Evolutionary conservation across 2,113 vertebrate genomes (phyloP), one percentile per base, ranked within the genome.

Genomic region (Nothocercus julius): DNA sequence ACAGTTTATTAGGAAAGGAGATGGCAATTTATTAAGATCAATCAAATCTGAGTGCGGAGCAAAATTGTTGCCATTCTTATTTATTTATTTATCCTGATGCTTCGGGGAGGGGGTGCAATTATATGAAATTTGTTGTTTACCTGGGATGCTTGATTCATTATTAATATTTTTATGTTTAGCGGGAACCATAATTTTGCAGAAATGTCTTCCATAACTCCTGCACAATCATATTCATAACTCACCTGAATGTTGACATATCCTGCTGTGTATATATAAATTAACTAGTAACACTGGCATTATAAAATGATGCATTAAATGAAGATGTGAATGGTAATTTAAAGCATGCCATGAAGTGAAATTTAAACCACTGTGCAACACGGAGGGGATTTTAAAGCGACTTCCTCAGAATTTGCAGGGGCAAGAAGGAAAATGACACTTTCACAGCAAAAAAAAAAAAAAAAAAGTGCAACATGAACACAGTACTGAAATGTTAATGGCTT

Each of bases 161-260:
- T 95, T 95, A 95, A 94, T 97, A 94, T 89, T 95, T 97, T 97
- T 95, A 93, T 94, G 89, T 94, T 97, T 94, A 94, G 93, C 93
- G 72, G 94, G 95, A 97, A 95, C 95, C 95, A 94, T 97, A 94
- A 96, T 97, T 97, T 97, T 96, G 85, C 96, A 93, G 96, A 96
- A 95, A 89, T 95, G 93, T 96, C 97, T 97, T 97, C 93, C 85
- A 74, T 93, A 97, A 94, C 89, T 97, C 92, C 85, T 73, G 76
- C 94, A 79, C 91, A 91, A 95, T 97, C 89, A 69, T 89, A 92
- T 96, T 97, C 93, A 76, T 96, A 97, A 97, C 93, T 97, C 95
- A 96, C 95, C 90, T 92, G 94, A 96, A 97, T 94, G 96, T 97
- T 97, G 96, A 95, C 93, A 90, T 84, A 94, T 92, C 92, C 90